Base-by-base conservation (phyloP, 2,888 invertebrate species). In the Drosophila birchii region DNA sequence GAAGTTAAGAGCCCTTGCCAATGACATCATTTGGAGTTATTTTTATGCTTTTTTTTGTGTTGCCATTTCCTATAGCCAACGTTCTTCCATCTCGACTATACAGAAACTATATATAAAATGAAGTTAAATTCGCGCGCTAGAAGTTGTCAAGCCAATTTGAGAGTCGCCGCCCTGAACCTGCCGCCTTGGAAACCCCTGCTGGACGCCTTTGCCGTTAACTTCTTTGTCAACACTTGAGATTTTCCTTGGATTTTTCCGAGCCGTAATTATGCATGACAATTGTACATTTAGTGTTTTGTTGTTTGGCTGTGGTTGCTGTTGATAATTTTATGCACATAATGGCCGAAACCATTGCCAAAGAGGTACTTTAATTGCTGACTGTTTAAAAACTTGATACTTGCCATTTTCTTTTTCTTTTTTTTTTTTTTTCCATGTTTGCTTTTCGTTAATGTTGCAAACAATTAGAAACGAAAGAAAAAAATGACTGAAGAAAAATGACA, bases 261-360 rank as follows among this genome's bases (percentile, higher is more conserved):
- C 73, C 79, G 76, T 84, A 84, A 84, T 84, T 88, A 80, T 86
- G 86, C 88, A 84, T 84, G 86, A 86, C 86, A 78, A 88, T 75
- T 76, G 75, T 69, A 68, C 34, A 62, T 72, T 71, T 74, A 44
- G 62, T 43, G 73, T 56, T 66, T 57, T 23, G 56, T 36, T 73
- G 36, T 36, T 62, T 11, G 14, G 43, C 14, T 44, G 43, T 20
- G 43, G 43, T 43, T 20, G 64, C 51, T 51, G 64, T 69, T 70
- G 83, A 74, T 86, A 79, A 86, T 86, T 80, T 72, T 86, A 82
- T 82, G 86, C 86, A 86, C 84, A 83, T 88, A 88, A 88, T 88
- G 83, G 80, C 79, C 74, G 9, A 26, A 32, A 41, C 34, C 70
- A 71, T 81, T 81, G 79, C 63, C 82, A 87, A 81, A 82, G 69